Evolutionary conservation across 2,888 invertebrate genomes (phyloP), one percentile per base, ranked within the genome.

Genomic region (Zaprionus lineosus): DNA sequence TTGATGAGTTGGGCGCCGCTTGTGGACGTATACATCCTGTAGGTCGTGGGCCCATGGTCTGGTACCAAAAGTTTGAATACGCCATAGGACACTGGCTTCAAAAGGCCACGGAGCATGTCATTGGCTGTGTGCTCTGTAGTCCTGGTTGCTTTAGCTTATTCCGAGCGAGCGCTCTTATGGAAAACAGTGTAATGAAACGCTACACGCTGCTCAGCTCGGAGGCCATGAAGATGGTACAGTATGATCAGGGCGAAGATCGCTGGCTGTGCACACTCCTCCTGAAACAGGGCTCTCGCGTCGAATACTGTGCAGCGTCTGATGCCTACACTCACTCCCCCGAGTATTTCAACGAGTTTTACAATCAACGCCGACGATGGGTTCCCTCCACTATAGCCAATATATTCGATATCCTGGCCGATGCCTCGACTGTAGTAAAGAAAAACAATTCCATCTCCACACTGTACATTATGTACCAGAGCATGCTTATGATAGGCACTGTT

Each of bases 301-400:
- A 98, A 87, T 98, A 98, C 90, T 97, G 96, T 0, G 98, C 98
- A 0, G 98, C 98, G 0, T 96, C 97, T 0, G 98, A 98, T 87
- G 96, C 98, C 0, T 96, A 95, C 90, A 98, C 98, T 0, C 97
- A 97, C 88, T 96, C 97, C 18, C 98, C 98, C 0, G 98, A 98
- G 91, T 93, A 90, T 7, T 98, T 98, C 89, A 94, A 94, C 70
- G 98, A 98, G 89, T 98, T 98, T 91, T 98, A 94, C 90, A 97
- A 97, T 90, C 98, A 98, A 89, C 93, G 98, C 8, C 93, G 98
- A 8, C 93, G 98, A 28, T 98, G 98, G 98, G 96, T 97, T 60
- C 98, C 98, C 0, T 98, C 98, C 1, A 98, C 98, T 0, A 95
- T 97, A 89, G 98, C 97, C 21, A 98, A 98, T 88, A 97, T 98